Percentiles rank a stretch among this genome's conserved stretches.
Conservation (phyloP, 1,140 invertebrate genomes). For the Hermatobates lingyangjiaoensis region DNA sequence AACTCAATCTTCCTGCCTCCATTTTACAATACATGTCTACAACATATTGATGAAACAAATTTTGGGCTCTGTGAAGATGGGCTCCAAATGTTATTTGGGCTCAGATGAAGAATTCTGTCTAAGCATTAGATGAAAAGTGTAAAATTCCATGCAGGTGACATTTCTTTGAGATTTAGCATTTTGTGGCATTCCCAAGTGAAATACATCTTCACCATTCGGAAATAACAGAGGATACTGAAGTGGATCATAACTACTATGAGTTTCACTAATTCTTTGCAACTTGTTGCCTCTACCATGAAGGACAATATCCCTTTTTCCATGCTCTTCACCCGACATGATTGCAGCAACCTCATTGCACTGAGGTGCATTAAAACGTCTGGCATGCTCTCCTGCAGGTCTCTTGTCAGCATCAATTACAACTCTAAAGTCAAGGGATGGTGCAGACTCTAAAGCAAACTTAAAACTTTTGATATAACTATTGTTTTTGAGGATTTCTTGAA, state of each 20-base stretch:
- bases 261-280: conserved; percentile 15
- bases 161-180: background rate
- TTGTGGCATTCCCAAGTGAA: background rate
- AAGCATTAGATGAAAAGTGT: conserved; percentile 24
- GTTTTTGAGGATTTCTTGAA: background rate
- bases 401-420: conserved; percentile 18
- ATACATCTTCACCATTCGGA: conserved; percentile 10
- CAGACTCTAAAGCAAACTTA: conserved; percentile 27
- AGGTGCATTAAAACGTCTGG: conserved; percentile 18
- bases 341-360: conserved; percentile 17
- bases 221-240: conserved; percentile 25
- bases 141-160: conserved; percentile 21
- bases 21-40: conserved; percentile 25
- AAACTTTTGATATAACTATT: conserved; percentile 10
- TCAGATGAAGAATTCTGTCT: conserved; percentile 10
- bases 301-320: conserved; percentile 2
- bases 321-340: conserved; percentile 18
- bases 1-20: conserved; percentile 25
- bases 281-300: conserved; percentile 1
- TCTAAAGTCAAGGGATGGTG: conserved; percentile 1
- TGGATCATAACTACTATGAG: conserved; percentile 22
- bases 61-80: too few species aligned
- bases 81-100: background rate
- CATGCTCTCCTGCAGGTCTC: conserved; percentile 19
- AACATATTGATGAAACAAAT: conserved; percentile 25